Conservation (phyloP, 2,888 invertebrate species). For the Chrysotoxum bicinctum region DNA sequence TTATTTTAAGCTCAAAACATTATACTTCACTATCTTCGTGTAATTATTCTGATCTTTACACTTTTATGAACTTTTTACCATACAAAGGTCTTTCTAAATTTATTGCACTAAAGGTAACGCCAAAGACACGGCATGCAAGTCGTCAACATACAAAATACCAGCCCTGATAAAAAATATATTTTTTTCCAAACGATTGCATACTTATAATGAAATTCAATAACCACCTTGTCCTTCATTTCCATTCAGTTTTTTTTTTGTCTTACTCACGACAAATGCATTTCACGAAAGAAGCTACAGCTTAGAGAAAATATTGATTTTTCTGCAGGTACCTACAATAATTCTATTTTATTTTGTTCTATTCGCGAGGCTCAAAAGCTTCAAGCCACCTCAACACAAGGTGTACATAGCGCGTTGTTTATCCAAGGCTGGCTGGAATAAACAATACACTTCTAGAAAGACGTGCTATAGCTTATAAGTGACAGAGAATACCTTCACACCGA, state of each 20-base stretch:
- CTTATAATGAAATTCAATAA: constrained; percentile 34
- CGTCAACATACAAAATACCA: background rate
- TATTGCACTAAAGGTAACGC: background rate
- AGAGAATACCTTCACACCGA: background rate
- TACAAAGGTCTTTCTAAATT: background rate
- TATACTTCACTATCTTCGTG: background rate
- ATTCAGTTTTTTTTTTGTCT: background rate
- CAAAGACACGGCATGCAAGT: background rate
- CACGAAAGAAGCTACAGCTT: background rate
- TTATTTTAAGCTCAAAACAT: too few species aligned
- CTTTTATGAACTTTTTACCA: constrained; percentile 2
- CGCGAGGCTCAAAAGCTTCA: background rate
- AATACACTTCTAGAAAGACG: background rate
- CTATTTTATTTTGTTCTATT: constrained; percentile 6
- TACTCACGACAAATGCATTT: background rate
- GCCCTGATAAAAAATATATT: constrained; percentile 18
- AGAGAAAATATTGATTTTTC: constrained; percentile 41
- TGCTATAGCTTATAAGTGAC: background rate
- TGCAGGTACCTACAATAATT: background rate
- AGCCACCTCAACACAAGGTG: background rate
- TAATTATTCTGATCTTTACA: constrained; percentile 14
- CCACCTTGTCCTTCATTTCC: constrained; percentile 38
- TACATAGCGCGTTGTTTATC: background rate
- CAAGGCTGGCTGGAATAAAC: constrained; percentile 34
- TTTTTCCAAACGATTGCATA: constrained; percentile 37